Evolutionary conservation across 92 coral and sea anemone species (phyloP).

Genomic region (Montipora capitata): DNA sequence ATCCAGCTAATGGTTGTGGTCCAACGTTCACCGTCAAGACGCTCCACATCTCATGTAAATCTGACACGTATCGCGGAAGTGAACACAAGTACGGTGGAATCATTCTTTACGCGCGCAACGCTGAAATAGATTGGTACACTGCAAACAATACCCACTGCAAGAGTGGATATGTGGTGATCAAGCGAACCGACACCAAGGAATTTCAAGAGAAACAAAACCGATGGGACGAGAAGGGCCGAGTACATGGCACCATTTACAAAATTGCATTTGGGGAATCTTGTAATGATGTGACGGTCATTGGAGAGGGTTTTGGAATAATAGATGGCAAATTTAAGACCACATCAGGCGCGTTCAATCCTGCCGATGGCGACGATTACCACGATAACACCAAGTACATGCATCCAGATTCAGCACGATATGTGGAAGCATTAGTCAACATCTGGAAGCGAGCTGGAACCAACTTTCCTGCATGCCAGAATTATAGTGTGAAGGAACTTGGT

Average conservation of each 20-base stretch:
- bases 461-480: slow-evolving; percentile 9
- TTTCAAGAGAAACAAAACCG: slow-evolving; percentile 1
- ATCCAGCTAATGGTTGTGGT: too few relatives aligned
- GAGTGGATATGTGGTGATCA: slow-evolving; percentile 65
- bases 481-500: not conserved
- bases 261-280: slow-evolving; percentile 18
- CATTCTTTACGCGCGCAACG: slow-evolving; percentile 49
- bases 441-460: slow-evolving; percentile 2
- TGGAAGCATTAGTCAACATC: not conserved
- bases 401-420: not conserved
- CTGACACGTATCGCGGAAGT: slow-evolving; percentile 30
- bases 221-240: slow-evolving; percentile 52
- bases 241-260: slow-evolving; percentile 49
- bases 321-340: not conserved
- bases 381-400: not conserved
- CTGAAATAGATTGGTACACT: slow-evolving; percentile 47
- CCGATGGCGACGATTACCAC: not conserved
- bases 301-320: slow-evolving; percentile 18
- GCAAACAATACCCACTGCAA: slow-evolving; percentile 58
- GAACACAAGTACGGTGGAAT: slow-evolving; percentile 58
- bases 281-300: not conserved
- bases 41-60: slow-evolving; percentile 59
- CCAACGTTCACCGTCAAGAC: slow-evolving; percentile 6
- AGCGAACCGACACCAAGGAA: slow-evolving; percentile 26
- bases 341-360: not conserved